These are phyloP conservation scores for Colistium nudipinnis DNA, from an alignment of 2,113 vertebrate genomes.

Conservation along the genomic window DNA sequence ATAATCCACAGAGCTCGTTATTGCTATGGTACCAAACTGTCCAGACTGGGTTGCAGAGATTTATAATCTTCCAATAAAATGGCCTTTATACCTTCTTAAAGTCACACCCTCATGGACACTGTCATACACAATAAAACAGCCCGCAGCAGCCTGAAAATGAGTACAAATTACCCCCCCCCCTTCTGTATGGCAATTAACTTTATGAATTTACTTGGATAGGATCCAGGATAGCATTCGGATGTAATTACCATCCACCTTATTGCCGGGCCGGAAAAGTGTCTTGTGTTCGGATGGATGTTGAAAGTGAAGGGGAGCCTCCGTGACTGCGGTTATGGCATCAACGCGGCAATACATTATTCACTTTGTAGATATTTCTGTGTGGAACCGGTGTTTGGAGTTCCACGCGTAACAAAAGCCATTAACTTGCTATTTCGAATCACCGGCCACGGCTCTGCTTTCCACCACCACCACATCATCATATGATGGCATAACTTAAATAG, in stretches of 20 bases:
- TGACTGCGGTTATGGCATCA: constrained; percentile 49
- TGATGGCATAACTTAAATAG: constrained; percentile 37
- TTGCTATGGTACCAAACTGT: constrained; percentile 38
- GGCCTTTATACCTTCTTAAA: constrained; percentile 60
- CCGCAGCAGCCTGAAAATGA: constrained; percentile 55
- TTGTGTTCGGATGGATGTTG: constrained; percentile 32
- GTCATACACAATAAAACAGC: constrained; percentile 71
- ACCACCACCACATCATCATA: constrained; percentile 3
- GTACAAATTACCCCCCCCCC: constrained; percentile 49
- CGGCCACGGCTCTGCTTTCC: constrained; percentile 43
- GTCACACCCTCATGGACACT: constrained; percentile 57
- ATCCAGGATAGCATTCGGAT: constrained; percentile 56
- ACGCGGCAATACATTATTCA: constrained; percentile 62
- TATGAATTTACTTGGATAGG: constrained; percentile 67
- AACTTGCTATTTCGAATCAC: constrained; percentile 48
- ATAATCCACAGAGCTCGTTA: constrained; percentile 53
- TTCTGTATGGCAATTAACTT: constrained; percentile 62
- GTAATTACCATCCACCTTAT: constrained; percentile 48
- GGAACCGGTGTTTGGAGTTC: constrained; percentile 58
- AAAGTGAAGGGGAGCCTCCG: constrained; percentile 49
- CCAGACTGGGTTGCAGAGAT: constrained; percentile 54
- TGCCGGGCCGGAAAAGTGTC: constrained; percentile 44
- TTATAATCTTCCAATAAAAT: constrained; percentile 63
- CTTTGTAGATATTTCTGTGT: constrained; percentile 62
- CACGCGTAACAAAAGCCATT: constrained; percentile 44